phyloP scores from a whole-genome alignment of 2,113 vertebrate genomes.

The Colistium nudipinnis region DNA sequence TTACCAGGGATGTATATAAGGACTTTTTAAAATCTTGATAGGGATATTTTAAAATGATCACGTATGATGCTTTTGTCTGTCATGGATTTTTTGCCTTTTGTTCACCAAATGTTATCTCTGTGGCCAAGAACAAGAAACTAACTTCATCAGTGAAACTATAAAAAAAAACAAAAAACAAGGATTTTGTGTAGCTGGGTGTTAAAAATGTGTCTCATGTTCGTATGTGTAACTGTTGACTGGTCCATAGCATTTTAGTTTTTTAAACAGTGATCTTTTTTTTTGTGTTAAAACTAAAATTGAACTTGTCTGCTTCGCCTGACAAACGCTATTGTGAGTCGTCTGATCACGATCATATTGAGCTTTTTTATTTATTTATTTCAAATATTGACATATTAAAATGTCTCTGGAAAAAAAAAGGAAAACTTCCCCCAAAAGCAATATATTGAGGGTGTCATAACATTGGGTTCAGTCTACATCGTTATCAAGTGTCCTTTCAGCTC shows the following conservation, averaged over 20 bases:
- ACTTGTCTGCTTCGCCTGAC: constrained; percentile 47
- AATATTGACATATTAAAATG: constrained; percentile 54
- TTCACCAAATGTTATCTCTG: constrained; percentile 2
- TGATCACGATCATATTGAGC: constrained; percentile 17
- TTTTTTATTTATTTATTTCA: constrained; percentile 41
- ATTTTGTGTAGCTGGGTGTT: constrained; percentile 26
- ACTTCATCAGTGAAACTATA: constrained; percentile 12
- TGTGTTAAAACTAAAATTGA: constrained; percentile 27
- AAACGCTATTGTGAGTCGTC: constrained; percentile 16
- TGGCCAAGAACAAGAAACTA: constrained; percentile 4
- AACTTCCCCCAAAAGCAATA: too few species aligned
- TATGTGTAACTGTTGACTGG: constrained; percentile 12
- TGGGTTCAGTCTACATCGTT: too few species aligned
- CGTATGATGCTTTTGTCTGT: constrained; percentile 25
- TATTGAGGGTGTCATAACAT: too few species aligned
- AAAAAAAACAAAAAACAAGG: neutral
- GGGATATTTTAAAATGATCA: constrained; percentile 45
- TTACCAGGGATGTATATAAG: constrained; percentile 42
- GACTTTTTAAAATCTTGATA: constrained; percentile 31
- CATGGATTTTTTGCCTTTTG: neutral
- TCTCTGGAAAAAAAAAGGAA: constrained; percentile 30
- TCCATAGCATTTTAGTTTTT: neutral
- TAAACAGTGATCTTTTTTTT: constrained; percentile 19
- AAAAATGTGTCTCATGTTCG: constrained; percentile 7
- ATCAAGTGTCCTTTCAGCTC: too few species aligned